Conservation (phyloP, 2,888 invertebrate genomes). For the Physocephala rufipes region DNA sequence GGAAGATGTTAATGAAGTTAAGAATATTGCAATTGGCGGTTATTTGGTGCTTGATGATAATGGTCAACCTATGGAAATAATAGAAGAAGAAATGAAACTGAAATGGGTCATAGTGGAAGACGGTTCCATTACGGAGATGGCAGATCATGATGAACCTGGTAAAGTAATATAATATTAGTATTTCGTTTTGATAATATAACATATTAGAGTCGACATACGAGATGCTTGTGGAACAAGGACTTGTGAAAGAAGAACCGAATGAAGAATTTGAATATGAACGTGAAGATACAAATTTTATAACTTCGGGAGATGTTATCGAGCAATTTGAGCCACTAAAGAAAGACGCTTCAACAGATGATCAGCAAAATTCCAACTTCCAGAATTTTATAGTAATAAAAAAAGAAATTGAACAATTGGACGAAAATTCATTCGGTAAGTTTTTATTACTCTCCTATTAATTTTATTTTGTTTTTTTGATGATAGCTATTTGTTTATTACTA, state of each 20-base stretch:
- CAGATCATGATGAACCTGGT: slow-evolving; percentile 15
- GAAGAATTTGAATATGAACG: not conserved
- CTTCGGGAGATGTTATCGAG: not conserved
- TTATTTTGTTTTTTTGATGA: too few species aligned
- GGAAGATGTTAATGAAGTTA: slow-evolving; percentile 1
- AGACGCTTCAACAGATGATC: not conserved
- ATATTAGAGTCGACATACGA: slow-evolving; percentile 15
- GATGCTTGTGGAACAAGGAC: slow-evolving; percentile 27
- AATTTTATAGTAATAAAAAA: not conserved
- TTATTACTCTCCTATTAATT: too few species aligned
- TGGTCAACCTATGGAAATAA: not conserved
- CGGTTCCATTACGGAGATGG: not conserved
- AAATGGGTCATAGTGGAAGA: slow-evolving; percentile 14
- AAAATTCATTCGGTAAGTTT: not conserved
- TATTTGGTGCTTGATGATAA: slow-evolving; percentile 6
- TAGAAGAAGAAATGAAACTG: slow-evolving; percentile 18
- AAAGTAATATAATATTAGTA: not conserved
- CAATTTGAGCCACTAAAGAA: slow-evolving; percentile 6
- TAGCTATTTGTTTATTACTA: too few species aligned
- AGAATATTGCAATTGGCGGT: slow-evolving; percentile 7
- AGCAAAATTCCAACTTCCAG: not conserved
- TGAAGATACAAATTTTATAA: not conserved
- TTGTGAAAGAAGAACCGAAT: slow-evolving; percentile 14
- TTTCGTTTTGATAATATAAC: not conserved
- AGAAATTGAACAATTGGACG: not conserved